Evolutionary conservation across 2,888 invertebrate genomes (phyloP), one percentile per base, ranked within the genome.

Genomic region (Congeria kusceri): DNA sequence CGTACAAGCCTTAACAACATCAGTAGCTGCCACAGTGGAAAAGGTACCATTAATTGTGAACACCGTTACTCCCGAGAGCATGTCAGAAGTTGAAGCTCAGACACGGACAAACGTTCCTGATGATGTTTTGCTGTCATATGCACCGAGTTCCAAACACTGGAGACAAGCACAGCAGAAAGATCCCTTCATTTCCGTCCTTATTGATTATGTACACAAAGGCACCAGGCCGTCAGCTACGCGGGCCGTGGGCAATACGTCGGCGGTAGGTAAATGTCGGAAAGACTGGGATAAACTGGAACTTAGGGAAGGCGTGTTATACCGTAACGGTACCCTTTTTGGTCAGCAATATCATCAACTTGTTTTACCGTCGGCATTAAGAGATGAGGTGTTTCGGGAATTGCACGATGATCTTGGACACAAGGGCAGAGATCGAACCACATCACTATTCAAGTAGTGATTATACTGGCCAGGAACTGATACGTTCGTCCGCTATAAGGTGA

Each of bases 271-370:
- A 27, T 69, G 64, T 29, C 28, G 46, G 11, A 9, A 32, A n/a
- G 57, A 69, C 25, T 75, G 75, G 69, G 59, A 69, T n/a, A 69
- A 69, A 23, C 32, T 70, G 3, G 49, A 61, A 15, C 18, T 76
- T 7, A 32, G 53, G 44, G 61, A 70, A 44, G 70, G 65, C 20
- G 65, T 70, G 4, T n/a, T 70, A 20, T 70, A 65, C 39, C 58
- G 70, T 20, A 7, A 9, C 9, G 49, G 64, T 15, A 69, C 20
- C 7, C 4, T 64, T 23, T 61, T 61, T 9, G 39, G 44, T 39
- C 46, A 56, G 53, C 27, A 47, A n/a, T 53, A 39, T 32, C 4
- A 23, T 23, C 66, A 53, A 39, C 53, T 28, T 15, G 20, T 57
- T 7, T 29, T 62, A 29, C 62, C 44, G 23, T 47, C 28, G 9